Evolutionary conservation across 1,140 invertebrate species (phyloP), one percentile per base, ranked within the genome.

Genomic region (Babylonia areolata): DNA sequence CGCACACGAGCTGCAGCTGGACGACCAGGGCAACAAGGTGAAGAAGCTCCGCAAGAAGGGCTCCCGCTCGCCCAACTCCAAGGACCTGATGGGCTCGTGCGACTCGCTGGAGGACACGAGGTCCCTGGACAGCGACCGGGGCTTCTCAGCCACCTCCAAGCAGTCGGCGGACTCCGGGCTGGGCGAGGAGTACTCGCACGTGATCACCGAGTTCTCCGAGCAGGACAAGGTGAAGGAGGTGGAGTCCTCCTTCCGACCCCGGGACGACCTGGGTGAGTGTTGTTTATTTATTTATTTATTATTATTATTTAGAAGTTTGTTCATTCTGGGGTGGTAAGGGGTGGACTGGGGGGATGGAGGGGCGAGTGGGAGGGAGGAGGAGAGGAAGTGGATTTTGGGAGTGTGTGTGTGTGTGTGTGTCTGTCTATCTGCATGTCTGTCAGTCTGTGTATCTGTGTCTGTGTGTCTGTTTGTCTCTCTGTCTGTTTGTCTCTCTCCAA

Each of bases 161-260:
- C 87, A 92, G 40, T 92, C 92, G 64, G 71, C 85, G 0, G 92
- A 93, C 81, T 93, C 92, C 5, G 92, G 92, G 31, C 85, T 92
- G n/a, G 91, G 88, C n/a, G 91, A 87, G 31, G 91, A 92, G n/a
- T 90, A 91, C n/a, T 87, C 90, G 23, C 81, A 87, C 31, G 84
- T 92, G 0, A 92, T 93, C 58, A 92, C 92, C n/a, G 92, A 93
- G 85, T 84, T 88, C 71, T 92, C 91, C 23, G 80, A 88, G 58
- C 81, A 87, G 20, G 82, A 87, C 35, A 78, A 81, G 39, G 87
- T 93, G 1, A 71, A 81, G 78, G 54, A 86, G 79, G 87, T 93
- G 28, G 91, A 92, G 86, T 81, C 85, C 5, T 84, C 75, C 31
- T 93, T 93, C 78, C 75, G 84, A 40, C 39, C 82, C 9, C 85